Evolutionary conservation across 2,888 invertebrate genomes (phyloP), one percentile per base, ranked within the genome.

Genomic region (Mystacides longicornis): DNA sequence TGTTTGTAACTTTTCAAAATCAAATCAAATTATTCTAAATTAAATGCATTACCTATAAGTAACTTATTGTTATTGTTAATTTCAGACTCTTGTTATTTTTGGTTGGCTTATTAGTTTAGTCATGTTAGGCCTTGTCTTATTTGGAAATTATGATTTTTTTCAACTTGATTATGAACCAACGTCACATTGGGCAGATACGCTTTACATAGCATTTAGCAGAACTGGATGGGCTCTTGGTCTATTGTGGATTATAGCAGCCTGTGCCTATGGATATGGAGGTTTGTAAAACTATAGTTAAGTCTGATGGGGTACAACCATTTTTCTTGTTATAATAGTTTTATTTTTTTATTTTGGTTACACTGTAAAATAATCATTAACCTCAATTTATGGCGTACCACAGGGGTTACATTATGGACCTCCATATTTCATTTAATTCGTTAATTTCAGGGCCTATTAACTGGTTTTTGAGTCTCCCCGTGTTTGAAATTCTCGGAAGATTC

Each of bases 401-500:
- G n/a, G n/a, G n/a, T n/a, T n/a, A n/a, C n/a, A n/a, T n/a, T n/a
- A n/a, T n/a, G n/a, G n/a, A n/a, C n/a, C n/a, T n/a, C n/a, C n/a
- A n/a, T n/a, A n/a, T n/a, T n/a, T n/a, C n/a, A n/a, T n/a, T n/a
- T n/a, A n/a, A n/a, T n/a, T n/a, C n/a, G n/a, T n/a, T n/a, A n/a
- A n/a, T 27, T 27, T 27, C 62, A 79, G 79, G 77, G 61, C 70
- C 74, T 14, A 66, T 80, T 4, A 75, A 79, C 63, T 77, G 75
- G 73, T 72, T 80, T 58, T 66, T 81, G 1, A 77, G 78, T 0
- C 64, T 74, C 1, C 64, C 66, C 14, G 62, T 78, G 33, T 81
- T 79, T 72, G 75, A 77, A 66, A 67, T 79, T 11, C 69, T 79
- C 1, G 75, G 76, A 1, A 71, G 77, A 14, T 67, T 82, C 11